phyloP scores from a whole-genome alignment of 1,140 invertebrate genomes.

The Drosophila asahinai region DNA sequence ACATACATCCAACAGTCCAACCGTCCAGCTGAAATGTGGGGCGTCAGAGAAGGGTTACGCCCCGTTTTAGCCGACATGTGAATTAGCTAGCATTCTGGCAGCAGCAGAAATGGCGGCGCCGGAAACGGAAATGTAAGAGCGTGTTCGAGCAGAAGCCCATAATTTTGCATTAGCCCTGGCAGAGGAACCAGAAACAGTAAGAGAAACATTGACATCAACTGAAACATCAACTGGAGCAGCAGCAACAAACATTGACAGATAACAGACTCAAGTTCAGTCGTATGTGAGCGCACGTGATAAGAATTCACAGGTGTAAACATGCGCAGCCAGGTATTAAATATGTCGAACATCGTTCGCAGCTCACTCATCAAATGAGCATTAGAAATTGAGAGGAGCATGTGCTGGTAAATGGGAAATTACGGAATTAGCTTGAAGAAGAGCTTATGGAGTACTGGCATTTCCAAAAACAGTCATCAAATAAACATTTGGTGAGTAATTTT shows the following conservation, averaged over 20 bases:
- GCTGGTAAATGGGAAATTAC: slow-evolving; percentile 12
- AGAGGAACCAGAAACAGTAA: slow-evolving; percentile 5
- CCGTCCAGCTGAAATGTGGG: slow-evolving; percentile 32
- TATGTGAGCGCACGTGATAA: slow-evolving; percentile 70
- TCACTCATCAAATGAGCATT: slow-evolving; percentile 44
- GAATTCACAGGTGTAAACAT: slow-evolving; percentile 60
- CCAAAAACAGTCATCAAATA: slow-evolving; percentile 14
- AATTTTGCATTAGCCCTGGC: slow-evolving; percentile 72
- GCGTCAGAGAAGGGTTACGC: slow-evolving; percentile 41
- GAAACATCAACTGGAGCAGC: slow-evolving; percentile 30
- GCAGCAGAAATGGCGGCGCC: slow-evolving; percentile 29
- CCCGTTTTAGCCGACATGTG: slow-evolving; percentile 33
- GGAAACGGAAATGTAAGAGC: slow-evolving; percentile 79
- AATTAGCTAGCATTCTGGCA: slow-evolving; percentile 28
- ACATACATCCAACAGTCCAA: slow-evolving; percentile 18
- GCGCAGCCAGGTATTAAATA: slow-evolving; percentile 20
- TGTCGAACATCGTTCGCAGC: slow-evolving; percentile 22
- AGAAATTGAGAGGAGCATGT: slow-evolving; percentile 40
- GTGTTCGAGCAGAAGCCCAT: slow-evolving; percentile 72
- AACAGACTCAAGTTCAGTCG: slow-evolving; percentile 45
- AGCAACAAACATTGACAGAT: slow-evolving; percentile 54
- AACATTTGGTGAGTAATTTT: slow-evolving; percentile 15
- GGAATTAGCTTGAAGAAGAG: slow-evolving; percentile 16
- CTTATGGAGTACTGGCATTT: slow-evolving; percentile 3
- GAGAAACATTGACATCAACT: slow-evolving; percentile 21